phyloP scores from a whole-genome alignment of 2,888 invertebrate species.

The Acronicta leporina region DNA sequence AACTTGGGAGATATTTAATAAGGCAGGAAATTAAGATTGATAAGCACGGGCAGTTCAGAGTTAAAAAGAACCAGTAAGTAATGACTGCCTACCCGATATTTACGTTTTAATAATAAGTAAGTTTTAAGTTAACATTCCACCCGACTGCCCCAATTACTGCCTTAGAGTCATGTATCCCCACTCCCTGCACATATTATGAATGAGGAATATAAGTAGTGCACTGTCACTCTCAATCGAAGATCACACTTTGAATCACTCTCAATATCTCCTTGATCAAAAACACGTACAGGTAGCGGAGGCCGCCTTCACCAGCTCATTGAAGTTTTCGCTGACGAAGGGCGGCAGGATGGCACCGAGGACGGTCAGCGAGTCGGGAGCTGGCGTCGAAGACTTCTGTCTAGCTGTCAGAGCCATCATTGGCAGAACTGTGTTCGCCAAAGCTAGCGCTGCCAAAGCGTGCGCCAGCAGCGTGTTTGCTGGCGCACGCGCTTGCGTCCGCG shows the following conservation, averaged over 20 bases:
- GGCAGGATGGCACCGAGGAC: constrained; percentile 63
- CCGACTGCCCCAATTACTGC: too few species aligned
- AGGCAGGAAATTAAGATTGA: too few species aligned
- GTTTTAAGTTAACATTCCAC: too few species aligned
- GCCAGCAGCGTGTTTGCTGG: constrained; percentile 31
- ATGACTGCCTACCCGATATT: too few species aligned
- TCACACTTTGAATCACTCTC: constrained; percentile 17
- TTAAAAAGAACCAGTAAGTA: too few species aligned
- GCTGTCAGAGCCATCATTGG: constrained; percentile 25
- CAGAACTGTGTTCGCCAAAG: constrained; percentile 20
- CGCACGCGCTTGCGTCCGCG: constrained; percentile 30
- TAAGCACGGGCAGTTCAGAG: too few species aligned
- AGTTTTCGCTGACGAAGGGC: constrained; percentile 61
- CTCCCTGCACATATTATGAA: too few species aligned
- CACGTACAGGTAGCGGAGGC: constrained; percentile 71
- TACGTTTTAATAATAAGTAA: too few species aligned
- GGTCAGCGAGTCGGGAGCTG: constrained; percentile 55
- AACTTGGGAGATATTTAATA: too few species aligned
- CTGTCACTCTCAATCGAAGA: background rate
- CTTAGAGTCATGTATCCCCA: too few species aligned
- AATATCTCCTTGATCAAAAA: constrained; percentile 12
- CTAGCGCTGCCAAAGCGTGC: constrained; percentile 20
- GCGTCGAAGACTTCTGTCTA: constrained; percentile 3
- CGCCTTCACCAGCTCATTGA: constrained; percentile 67
- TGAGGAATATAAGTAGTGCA: too few species aligned